Evolutionary conservation across 2,888 invertebrate genomes (phyloP), one percentile per base, ranked within the genome.

Genomic region (Drosophila atroscutellata): DNA sequence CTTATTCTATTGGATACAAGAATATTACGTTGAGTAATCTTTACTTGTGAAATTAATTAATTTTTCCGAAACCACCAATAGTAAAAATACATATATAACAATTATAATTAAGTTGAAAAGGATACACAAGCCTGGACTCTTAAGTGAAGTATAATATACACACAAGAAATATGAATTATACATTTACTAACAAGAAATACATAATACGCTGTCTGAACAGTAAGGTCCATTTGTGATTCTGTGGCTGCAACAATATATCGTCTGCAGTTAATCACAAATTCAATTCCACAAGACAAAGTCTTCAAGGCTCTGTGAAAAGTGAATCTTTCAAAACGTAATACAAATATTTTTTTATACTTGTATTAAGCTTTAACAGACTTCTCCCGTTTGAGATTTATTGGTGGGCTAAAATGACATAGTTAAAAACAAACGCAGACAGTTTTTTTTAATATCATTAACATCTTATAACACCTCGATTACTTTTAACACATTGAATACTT

Each of bases 1-100:
- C n/a, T 8, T 37, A 37, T 37, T 18, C 1, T 9, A 13, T 2
- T 39, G n/a, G 1, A n/a, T 20, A 11, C 30, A n/a, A 0, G 11
- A 39, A 39, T n/a, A 2, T 11, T 39, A 4, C 4, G 4, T 39
- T 5, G 1, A 3, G 37, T 3, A 9, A 0, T 0, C 37, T 9
- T n/a, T 0, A 0, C n/a, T 9, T 3, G 8, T 3, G 0, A 9
- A 37, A n/a, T 18, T 8, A 2, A 8, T 8, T 18, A 18, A 37
- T n/a, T 9, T 37, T n/a, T 37, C n/a, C 1, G 0, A 37, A 37
- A 9, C 3, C 37, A n/a, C 37, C 1, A 0, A 9, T n/a, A 39
- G 0, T 39, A 39, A 39, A 39, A 8, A 28, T 3, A 18, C 2
- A 3, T 18, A 37, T 1, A 37, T 18, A 37, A 8, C 3, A 8